Base-by-base conservation (phyloP, 2,113 vertebrate genomes). In the Anolis sagrei region DNA sequence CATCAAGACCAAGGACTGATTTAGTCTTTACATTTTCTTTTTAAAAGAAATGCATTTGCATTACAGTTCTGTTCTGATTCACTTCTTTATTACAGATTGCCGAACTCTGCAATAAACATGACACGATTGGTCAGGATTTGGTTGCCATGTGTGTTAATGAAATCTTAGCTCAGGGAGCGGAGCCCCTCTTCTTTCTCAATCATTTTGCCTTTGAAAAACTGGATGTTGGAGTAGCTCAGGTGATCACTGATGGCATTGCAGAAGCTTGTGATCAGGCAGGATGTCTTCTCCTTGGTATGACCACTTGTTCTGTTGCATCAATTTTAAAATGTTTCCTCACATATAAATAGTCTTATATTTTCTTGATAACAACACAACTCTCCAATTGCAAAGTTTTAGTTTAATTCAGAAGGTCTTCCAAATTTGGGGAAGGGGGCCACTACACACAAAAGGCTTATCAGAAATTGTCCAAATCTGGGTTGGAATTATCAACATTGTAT, bases 181-280 rank as follows among this genome's bases (percentile, higher is more conserved):
- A 98, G 92, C 97, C 98, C 0, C 97, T 98, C 86, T 98, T 98
- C 95, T 98, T 98, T 93, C 96, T 98, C 23, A 95, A 93, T 83
- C 97, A 98, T 69, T 96, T 97, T 89, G 92, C 97, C 89, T 97
- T 94, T 82, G 97, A 97, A 18, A 93, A 91, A 27, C 95, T 98
- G 82, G 97, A 97, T 2, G 92, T 93, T 72, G 94, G 92, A 2
- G 95, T 97, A 66, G 91, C 96, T 2, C 92, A 96, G 39, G 62
- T 94, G 0, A 95, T 98, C 84, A 95, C 95, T 23, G 96, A 92
- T 1, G 98, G 97, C 73, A 92, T 98, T 49, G 95, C 97, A 0
- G 95, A 95, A 83, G 97, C 97, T 7, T 98, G 98, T 66, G 89
- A 94, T 91, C 90, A 86, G 87, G 97, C 98, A 13, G 97, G 97